These are phyloP conservation scores for Salvator merianae DNA, from an alignment of 2,113 vertebrate species.

Conservation along the genomic window DNA sequence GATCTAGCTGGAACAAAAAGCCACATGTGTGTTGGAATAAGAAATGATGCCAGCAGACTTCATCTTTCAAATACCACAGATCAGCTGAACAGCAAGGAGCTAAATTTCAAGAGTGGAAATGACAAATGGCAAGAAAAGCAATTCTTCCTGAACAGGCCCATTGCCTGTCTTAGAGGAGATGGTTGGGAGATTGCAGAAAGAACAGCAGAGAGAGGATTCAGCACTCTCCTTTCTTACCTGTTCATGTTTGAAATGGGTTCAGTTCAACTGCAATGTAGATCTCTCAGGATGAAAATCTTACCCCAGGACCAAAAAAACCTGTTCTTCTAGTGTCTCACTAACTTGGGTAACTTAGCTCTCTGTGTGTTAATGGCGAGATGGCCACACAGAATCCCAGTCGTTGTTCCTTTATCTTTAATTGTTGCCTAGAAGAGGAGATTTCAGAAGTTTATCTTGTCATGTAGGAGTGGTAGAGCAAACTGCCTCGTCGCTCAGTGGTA, in stretches of 20 bases:
- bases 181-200: neutral
- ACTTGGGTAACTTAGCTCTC: too few species aligned
- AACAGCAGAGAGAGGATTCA: neutral
- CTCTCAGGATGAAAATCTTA: neutral
- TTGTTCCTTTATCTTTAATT: too few species aligned
- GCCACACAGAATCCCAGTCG: too few species aligned
- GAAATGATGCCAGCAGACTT: neutral
- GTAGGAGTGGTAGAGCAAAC: too few species aligned
- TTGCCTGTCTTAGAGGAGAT: neutral
- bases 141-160: too few species aligned
- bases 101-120: neutral
- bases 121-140: neutral
- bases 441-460: too few species aligned
- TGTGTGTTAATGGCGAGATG: too few species aligned
- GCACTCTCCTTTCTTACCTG: neutral
- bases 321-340: too few species aligned
- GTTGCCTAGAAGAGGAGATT: too few species aligned
- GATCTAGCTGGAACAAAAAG: neutral
- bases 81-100: neutral
- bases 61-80: neutral
- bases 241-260: neutral
- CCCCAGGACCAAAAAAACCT: neutral
- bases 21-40: too few species aligned
- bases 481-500: too few species aligned
- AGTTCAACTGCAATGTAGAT: neutral